A percentile compares a stretch with the other conserved stretches of the same genome.
Conservation (phyloP, 1,140 invertebrate genomes). For the Lepidurus arcticus region DNA sequence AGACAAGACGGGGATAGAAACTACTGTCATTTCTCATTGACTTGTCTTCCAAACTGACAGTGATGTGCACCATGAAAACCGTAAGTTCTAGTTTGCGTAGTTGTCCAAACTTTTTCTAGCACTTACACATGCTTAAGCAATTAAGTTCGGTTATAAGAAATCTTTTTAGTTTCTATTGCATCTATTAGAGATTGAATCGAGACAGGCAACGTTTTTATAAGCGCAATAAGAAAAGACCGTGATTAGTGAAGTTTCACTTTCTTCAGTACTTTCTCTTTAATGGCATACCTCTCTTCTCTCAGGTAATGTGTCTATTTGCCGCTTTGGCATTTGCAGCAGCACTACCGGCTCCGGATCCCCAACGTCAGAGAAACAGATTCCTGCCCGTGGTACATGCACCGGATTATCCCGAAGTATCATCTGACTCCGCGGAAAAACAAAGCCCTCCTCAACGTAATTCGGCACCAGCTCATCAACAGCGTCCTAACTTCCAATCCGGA, state of each 20-base stretch:
- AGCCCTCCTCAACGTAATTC: neutral
- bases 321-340: neutral
- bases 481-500: neutral
- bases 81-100: neutral
- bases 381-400: neutral
- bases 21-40: neutral
- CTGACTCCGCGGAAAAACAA: neutral
- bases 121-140: no score
- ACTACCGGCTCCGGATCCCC: neutral
- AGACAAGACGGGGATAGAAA: neutral
- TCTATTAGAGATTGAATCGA: no score
- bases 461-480: neutral
- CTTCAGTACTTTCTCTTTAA: conserved; percentile 1
- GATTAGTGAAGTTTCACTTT: neutral
- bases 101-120: no score
- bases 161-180: no score
- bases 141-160: no score
- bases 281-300: neutral
- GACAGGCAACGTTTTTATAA: neutral
- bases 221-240: neutral
- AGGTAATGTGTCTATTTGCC: conserved; percentile 7
- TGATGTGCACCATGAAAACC: neutral
- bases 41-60: neutral
- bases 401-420: neutral
- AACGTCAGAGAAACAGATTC: neutral